Evolutionary conservation across 2,113 vertebrate species (phyloP).

Genomic region (Muntiacus muntjak): DNA sequence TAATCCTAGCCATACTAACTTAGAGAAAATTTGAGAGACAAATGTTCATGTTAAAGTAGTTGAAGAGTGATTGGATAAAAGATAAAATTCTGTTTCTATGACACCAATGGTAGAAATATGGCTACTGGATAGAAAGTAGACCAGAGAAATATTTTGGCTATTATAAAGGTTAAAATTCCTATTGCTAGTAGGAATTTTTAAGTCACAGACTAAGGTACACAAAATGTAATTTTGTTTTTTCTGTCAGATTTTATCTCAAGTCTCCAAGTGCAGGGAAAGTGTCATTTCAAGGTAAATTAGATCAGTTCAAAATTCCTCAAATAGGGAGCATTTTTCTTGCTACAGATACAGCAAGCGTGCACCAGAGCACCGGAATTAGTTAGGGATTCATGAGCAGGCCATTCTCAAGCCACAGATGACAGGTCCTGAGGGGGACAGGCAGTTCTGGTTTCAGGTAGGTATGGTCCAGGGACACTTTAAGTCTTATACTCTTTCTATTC

Average conservation of each 20-base stretch:
- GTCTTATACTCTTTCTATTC: background rate
- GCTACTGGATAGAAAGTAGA: background rate
- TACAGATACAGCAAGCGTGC: background rate
- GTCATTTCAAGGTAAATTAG: background rate
- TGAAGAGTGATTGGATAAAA: background rate
- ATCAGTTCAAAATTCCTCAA: background rate
- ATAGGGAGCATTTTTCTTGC: background rate
- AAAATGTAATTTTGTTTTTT: slow-evolving; percentile 4
- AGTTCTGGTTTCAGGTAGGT: background rate
- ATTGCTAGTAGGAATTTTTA: background rate
- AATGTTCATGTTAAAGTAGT: slow-evolving; percentile 12
- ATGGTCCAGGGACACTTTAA: background rate
- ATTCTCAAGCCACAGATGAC: background rate
- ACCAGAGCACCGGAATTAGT: background rate
- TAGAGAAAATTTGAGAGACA: background rate
- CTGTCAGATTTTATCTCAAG: background rate
- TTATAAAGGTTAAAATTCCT: background rate
- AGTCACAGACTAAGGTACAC: background rate
- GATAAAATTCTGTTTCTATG: background rate
- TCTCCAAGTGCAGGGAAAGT: background rate
- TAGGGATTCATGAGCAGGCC: background rate
- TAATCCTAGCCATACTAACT: background rate
- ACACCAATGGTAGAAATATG: background rate
- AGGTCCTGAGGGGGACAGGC: too few species aligned
- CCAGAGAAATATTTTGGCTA: background rate